Percentiles rank a stretch among this genome's conserved stretches.
These are phyloP conservation scores for Ectropis crepuscularia DNA, from an alignment of 2,888 invertebrate genomes.

Conservation along the genomic window DNA sequence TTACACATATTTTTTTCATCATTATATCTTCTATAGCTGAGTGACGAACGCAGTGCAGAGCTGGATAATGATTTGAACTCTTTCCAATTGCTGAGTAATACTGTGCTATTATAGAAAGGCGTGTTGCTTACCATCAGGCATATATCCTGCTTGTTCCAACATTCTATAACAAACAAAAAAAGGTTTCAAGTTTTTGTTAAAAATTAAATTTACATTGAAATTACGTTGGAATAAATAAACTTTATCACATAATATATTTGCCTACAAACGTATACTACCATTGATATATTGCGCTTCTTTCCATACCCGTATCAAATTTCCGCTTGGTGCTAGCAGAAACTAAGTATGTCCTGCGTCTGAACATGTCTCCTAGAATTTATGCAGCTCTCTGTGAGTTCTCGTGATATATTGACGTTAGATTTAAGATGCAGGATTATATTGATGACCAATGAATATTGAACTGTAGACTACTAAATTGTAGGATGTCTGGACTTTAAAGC, in stretches of 20 bases:
- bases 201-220: no score
- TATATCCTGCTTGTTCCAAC: no score
- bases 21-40: no score
- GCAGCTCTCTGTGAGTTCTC: constrained; percentile 60
- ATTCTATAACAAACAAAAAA: no score
- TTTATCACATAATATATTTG: background rate
- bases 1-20: no score
- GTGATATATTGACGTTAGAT: constrained; percentile 65
- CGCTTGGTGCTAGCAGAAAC: constrained; percentile 43
- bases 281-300: constrained; percentile 43
- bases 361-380: constrained; percentile 67
- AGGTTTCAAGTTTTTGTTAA: no score
- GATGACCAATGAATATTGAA: constrained; percentile 46
- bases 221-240: no score
- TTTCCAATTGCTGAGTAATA: no score
- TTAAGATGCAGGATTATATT: constrained; percentile 59
- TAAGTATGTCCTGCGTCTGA: constrained; percentile 55
- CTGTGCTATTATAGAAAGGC: no score
- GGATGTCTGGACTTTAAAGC: background rate
- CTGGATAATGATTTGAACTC: no score
- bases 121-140: no score
- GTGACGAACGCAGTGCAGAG: no score
- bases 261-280: constrained; percentile 27
- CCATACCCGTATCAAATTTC: constrained; percentile 41
- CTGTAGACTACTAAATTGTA: background rate